Evolutionary conservation across 2,797 vertebrate species (phyloP).

Genomic region (Alauda arvensis): DNA sequence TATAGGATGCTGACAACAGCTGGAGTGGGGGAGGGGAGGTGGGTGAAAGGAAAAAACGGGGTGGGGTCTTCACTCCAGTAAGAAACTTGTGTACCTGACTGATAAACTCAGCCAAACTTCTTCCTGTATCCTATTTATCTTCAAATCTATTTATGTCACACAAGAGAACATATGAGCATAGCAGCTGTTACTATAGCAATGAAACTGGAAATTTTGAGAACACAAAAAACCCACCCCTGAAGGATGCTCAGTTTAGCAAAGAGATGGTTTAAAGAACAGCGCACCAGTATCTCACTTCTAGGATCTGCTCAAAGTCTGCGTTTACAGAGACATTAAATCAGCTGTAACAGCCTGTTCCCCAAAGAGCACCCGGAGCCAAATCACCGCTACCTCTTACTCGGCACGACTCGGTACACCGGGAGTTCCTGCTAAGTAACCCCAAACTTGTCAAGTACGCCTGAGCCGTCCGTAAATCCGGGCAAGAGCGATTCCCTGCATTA

Average conservation of each 20-base stretch:
- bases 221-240: conserved; percentile 42
- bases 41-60: not conserved
- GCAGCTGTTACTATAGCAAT: conserved; percentile 72
- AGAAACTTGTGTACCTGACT: conserved; percentile 48
- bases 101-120: conserved; percentile 10
- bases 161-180: conserved; percentile 62
- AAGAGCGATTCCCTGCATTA: not conserved
- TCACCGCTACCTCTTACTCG: not conserved
- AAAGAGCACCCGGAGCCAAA: not conserved
- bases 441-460: not conserved
- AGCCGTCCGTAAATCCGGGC: not conserved
- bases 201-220: conserved; percentile 61
- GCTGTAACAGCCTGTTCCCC: not conserved
- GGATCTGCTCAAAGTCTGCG: conserved; percentile 8
- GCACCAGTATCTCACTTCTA: conserved; percentile 11
- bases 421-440: not conserved
- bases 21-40: not conserved
- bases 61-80: not conserved
- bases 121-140: conserved; percentile 59
- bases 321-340: not conserved
- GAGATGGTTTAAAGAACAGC: conserved; percentile 23
- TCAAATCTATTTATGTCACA: conserved; percentile 64
- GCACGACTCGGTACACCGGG: not conserved
- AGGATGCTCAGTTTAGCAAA: conserved; percentile 48
- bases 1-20: not conserved